phyloP scores from a whole-genome alignment of 2,888 invertebrate species.

The Eubasilissa splendida region DNA sequence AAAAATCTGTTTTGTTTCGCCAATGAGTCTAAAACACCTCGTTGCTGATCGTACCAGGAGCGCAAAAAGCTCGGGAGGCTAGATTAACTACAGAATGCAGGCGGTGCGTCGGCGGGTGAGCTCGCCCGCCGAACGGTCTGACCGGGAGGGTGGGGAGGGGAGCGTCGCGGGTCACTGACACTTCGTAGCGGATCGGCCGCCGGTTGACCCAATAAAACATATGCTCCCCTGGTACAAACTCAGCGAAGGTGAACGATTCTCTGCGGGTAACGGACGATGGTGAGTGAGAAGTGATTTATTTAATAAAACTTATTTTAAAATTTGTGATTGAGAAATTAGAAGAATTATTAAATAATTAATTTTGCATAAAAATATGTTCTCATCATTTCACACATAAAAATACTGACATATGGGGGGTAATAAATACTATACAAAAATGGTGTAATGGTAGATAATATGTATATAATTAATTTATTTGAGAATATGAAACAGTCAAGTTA shows the following conservation, averaged over 20 bases:
- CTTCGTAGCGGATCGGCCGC: constrained; percentile 37
- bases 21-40: constrained; percentile 42
- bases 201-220: constrained; percentile 39
- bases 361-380: background rate
- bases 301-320: background rate
- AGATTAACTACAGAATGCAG: constrained; percentile 19
- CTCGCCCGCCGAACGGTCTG: background rate
- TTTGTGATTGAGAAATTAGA: background rate
- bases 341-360: too few relatives aligned
- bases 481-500: too few relatives aligned
- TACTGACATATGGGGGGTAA: too few relatives aligned
- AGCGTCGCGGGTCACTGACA: constrained; percentile 46
- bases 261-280: constrained; percentile 12
- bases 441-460: too few relatives aligned
- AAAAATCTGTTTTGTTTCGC: too few relatives aligned
- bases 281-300: background rate
- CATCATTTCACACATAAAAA: too few relatives aligned
- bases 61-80: constrained; percentile 25
- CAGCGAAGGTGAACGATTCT: constrained; percentile 46
- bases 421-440: too few relatives aligned
- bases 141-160: constrained; percentile 15
- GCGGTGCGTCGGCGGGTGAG: constrained; percentile 6
- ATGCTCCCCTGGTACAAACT: constrained; percentile 43
- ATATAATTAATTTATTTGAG: too few relatives aligned
- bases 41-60: constrained; percentile 36